phyloP scores from a whole-genome alignment of 2,113 vertebrate species.

The Eretmochelys imbricata region DNA sequence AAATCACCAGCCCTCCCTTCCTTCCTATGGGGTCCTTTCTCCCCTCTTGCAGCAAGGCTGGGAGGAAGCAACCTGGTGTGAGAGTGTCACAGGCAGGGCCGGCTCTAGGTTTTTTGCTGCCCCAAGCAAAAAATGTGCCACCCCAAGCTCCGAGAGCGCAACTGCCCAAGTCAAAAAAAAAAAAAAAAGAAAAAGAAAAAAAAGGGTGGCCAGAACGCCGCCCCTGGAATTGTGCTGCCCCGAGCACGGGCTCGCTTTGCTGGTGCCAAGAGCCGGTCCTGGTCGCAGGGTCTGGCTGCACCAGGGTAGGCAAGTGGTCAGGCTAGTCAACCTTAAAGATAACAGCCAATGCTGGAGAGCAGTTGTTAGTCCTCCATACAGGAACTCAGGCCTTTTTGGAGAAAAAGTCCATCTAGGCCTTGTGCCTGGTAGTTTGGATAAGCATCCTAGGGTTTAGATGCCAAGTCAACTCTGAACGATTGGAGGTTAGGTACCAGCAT shows the following conservation, averaged over 20 bases:
- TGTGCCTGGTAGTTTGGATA: neutral
- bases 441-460: neutral
- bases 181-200: no score
- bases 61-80: fast-evolving
- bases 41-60: neutral
- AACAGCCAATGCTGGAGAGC: neutral
- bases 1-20: neutral
- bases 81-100: fast-evolving
- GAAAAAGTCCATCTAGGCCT: neutral
- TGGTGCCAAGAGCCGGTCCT: no score
- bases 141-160: no score
- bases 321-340: neutral
- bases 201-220: no score
- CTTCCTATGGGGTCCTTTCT: neutral
- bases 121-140: no score
- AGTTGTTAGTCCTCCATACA: neutral
- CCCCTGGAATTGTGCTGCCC: no score
- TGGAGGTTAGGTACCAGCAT: neutral
- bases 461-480: neutral
- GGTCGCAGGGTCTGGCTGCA: neutral
- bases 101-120: no score
- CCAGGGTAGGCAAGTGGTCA: neutral
- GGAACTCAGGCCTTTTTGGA: neutral
- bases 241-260: no score
- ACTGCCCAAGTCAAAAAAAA: no score